phyloP scores from a whole-genome alignment of 2,888 invertebrate species.

The Kryphioiulus occultus region DNA sequence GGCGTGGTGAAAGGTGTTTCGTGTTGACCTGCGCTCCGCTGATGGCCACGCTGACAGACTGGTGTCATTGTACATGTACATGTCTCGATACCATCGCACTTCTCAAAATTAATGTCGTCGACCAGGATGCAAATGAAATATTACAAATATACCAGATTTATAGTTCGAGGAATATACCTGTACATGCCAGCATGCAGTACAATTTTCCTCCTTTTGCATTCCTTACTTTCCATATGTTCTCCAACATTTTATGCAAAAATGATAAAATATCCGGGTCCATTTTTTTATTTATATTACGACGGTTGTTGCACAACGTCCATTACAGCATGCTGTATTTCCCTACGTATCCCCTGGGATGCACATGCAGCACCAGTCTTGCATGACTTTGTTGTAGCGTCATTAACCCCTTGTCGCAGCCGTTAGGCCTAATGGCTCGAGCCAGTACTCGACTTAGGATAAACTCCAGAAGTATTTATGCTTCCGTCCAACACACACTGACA shows the following conservation, averaged over 20 bases:
- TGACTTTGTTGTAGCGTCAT: neutral
- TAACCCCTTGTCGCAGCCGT: neutral
- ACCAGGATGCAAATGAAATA: neutral
- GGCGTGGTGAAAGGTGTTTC: neutral
- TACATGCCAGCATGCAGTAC: neutral
- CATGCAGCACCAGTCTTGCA: neutral
- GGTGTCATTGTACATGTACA: neutral
- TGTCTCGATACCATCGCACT: neutral
- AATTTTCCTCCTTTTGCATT: neutral
- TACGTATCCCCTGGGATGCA: neutral
- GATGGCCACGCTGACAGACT: neutral
- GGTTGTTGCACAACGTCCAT: neutral
- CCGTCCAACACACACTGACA: neutral
- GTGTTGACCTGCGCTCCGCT: neutral
- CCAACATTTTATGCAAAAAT: too few relatives aligned
- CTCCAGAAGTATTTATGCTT: slow-evolving; percentile 33
- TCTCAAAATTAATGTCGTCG: neutral
- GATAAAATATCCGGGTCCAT: too few relatives aligned
- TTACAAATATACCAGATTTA: neutral
- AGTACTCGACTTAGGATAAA: neutral
- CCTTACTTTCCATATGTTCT: too few relatives aligned
- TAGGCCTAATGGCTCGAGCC: neutral
- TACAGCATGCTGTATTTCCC: neutral
- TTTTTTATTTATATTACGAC: too few relatives aligned
- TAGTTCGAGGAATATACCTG: neutral